These are phyloP conservation scores for Thysanoteuthis rhombus DNA, from an alignment of 2,888 invertebrate genomes.

Conservation along the genomic window DNA sequence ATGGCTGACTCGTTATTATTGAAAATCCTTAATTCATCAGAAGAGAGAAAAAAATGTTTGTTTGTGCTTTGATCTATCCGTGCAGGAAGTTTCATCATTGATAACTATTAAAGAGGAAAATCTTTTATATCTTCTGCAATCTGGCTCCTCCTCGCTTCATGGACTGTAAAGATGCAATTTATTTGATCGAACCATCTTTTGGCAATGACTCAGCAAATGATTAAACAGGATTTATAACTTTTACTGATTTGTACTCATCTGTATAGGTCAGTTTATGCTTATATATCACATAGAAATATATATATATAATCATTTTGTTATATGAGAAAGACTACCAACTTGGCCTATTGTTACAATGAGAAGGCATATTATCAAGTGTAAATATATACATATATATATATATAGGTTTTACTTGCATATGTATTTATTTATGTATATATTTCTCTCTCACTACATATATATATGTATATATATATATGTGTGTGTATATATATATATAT, in stretches of 20 bases:
- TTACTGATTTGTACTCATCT: neutral
- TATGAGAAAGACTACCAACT: too few species aligned
- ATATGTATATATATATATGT: too few species aligned
- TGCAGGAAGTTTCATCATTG: neutral
- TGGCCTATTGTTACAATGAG: too few species aligned
- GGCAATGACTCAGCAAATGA: neutral
- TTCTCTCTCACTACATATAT: too few species aligned
- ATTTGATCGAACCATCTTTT: neutral
- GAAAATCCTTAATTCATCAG: neutral
- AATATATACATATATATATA: too few species aligned
- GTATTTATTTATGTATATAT: too few species aligned
- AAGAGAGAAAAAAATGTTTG: neutral
- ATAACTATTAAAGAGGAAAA: neutral
- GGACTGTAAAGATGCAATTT: neutral
- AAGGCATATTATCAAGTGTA: too few species aligned
- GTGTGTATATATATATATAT: too few species aligned
- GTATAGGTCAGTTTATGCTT: neutral
- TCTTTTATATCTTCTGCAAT: neutral
- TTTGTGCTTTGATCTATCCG: neutral
- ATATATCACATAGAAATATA: too few species aligned
- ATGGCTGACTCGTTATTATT: neutral
- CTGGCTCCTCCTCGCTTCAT: neutral
- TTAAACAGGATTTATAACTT: neutral
- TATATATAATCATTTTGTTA: too few species aligned
- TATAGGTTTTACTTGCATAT: too few species aligned